Conservation (phyloP, 1,140 invertebrate genomes). For the Bursaphelenchus mucronatus region DNA sequence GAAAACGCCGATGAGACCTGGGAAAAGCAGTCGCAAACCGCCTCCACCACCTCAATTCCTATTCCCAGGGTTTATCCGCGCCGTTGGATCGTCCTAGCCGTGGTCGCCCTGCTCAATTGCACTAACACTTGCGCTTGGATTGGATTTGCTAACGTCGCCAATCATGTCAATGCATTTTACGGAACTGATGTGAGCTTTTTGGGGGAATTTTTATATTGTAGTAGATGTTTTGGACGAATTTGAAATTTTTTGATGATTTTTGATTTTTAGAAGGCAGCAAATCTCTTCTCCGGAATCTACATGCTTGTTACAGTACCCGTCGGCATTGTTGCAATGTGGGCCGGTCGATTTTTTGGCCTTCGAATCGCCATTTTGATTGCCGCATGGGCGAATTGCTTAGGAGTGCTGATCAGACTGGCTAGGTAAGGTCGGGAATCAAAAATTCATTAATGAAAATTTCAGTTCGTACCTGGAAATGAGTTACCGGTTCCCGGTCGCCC, state of each 20-base stretch:
- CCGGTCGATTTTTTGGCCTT: constrained; percentile 42
- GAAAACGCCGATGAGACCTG: too few relatives aligned
- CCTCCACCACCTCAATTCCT: background rate
- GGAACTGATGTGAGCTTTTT: constrained; percentile 19
- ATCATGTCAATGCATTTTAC: constrained; percentile 46
- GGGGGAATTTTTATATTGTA: constrained; percentile 20
- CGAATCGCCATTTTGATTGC: constrained; percentile 44
- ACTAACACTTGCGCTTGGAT: constrained; percentile 47
- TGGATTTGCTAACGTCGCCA: constrained; percentile 45
- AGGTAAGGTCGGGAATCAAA: constrained; percentile 27
- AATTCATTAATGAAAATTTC: constrained; percentile 20
- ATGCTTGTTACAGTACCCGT: constrained; percentile 46
- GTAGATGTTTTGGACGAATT: constrained; percentile 9
- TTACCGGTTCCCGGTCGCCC: constrained; percentile 51
- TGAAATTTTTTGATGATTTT: background rate
- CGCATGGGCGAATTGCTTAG: constrained; percentile 48
- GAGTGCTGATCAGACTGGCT: constrained; percentile 36
- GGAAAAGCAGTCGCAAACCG: too few relatives aligned
- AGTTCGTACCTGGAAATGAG: constrained; percentile 41
- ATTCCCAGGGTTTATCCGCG: constrained; percentile 46
- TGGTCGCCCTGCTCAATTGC: constrained; percentile 47
- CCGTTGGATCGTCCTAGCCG: constrained; percentile 43
- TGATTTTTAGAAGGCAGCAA: constrained; percentile 9
- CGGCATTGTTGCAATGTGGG: constrained; percentile 50
- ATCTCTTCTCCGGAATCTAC: constrained; percentile 25